phyloP scores from a whole-genome alignment of 2,888 invertebrate species.

The Trilocha varians region DNA sequence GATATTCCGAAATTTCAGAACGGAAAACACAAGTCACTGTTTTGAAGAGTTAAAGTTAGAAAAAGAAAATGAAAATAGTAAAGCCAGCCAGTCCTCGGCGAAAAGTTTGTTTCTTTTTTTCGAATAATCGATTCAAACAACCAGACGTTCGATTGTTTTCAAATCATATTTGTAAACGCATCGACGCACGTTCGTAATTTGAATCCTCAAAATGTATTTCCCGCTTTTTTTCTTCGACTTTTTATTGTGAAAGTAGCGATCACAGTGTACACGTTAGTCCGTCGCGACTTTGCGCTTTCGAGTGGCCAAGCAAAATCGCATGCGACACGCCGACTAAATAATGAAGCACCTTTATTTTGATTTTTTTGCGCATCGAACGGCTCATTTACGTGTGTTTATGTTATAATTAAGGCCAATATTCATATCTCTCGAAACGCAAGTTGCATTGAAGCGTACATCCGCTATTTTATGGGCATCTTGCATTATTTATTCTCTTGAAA shows the following conservation, averaged over 20 bases:
- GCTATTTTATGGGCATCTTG: neutral
- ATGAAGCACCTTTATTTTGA: neutral
- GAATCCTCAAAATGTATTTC: slow-evolving; percentile 29
- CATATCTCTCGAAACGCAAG: neutral
- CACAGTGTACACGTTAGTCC: slow-evolving; percentile 47
- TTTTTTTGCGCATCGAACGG: neutral
- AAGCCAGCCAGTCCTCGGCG: slow-evolving; percentile 18
- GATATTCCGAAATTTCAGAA: slow-evolving; percentile 5
- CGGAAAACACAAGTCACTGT: slow-evolving; percentile 15
- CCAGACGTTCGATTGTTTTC: slow-evolving; percentile 25
- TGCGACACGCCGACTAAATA: neutral
- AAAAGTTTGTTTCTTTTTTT: slow-evolving; percentile 18
- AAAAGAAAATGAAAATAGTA: slow-evolving; percentile 30
- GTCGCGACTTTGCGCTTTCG: slow-evolving; percentile 37
- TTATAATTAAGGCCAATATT: neutral
- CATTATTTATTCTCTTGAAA: neutral
- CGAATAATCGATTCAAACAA: slow-evolving; percentile 16
- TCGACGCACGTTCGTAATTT: slow-evolving; percentile 15
- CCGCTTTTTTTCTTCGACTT: slow-evolving; percentile 41
- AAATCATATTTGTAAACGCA: slow-evolving; percentile 51
- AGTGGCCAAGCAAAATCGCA: slow-evolving; percentile 26
- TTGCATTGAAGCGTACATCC: neutral
- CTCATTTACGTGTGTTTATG: neutral
- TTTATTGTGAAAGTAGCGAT: slow-evolving; percentile 52
- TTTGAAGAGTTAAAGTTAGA: slow-evolving; percentile 27